Evolutionary conservation across 1,140 invertebrate species (phyloP).

Genomic region (Pantala flavescens): DNA sequence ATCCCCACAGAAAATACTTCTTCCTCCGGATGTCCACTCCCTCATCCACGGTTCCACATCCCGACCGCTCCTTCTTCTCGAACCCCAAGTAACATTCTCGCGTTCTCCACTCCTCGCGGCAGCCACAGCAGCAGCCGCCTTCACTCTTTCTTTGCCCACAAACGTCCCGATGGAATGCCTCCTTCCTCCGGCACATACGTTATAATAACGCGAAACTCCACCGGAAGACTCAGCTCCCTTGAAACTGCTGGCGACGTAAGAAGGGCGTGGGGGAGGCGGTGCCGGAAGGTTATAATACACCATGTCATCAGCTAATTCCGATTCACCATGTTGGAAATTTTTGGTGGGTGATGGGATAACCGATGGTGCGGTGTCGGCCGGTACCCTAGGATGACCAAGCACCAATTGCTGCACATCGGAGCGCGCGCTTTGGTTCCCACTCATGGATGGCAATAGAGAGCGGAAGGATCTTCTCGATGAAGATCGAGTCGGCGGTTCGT

Average conservation of each 20-base stretch:
- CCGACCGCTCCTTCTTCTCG: neutral
- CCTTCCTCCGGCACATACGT: constrained; percentile 27
- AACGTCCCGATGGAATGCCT: constrained; percentile 46
- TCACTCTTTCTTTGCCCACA: constrained; percentile 24
- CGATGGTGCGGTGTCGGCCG: constrained; percentile 44
- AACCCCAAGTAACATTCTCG: neutral
- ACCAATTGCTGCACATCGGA: constrained; percentile 40
- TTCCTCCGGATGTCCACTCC: neutral
- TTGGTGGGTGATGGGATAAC: constrained; percentile 27
- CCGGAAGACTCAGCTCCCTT: neutral
- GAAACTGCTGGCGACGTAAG: neutral
- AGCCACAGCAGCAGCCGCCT: constrained; percentile 20
- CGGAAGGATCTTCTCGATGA: constrained; percentile 33
- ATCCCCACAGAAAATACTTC: neutral
- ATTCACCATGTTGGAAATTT: constrained; percentile 22
- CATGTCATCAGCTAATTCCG: constrained; percentile 33
- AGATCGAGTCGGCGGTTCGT: constrained; percentile 18
- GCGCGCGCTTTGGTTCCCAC: constrained; percentile 34
- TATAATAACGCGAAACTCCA: neutral
- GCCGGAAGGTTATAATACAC: constrained; percentile 41
- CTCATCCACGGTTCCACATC: neutral
- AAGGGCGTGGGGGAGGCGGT: constrained; percentile 25
- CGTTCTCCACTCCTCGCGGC: constrained; percentile 23
- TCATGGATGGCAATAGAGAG: constrained; percentile 39
- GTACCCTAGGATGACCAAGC: constrained; percentile 41